Evolutionary conservation across 1,140 invertebrate genomes (phyloP).

Genomic region (Hylaeus anthracinus): DNA sequence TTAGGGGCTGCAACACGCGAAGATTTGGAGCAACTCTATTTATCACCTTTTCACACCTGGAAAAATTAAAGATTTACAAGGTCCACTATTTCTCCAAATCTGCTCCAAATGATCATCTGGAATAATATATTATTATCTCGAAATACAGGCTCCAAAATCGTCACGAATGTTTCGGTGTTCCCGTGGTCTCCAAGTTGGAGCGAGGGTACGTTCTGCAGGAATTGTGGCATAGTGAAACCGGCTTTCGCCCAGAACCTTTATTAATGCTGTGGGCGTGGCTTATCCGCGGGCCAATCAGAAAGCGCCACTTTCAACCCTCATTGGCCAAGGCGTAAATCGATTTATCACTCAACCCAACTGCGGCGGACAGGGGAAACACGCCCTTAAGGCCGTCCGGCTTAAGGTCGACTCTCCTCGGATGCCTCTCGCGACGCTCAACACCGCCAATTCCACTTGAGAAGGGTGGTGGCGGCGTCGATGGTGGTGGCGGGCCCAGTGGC

Average conservation of each 20-base stretch:
- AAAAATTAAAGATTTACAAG: no score
- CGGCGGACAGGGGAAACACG: constrained; percentile 63
- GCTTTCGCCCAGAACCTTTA: constrained; percentile 68
- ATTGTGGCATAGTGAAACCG: constrained; percentile 67
- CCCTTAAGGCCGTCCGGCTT: constrained; percentile 68
- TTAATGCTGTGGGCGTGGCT: constrained; percentile 77
- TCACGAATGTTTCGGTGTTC: not conserved
- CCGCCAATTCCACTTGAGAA: constrained; percentile 73
- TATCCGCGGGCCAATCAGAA: constrained; percentile 73
- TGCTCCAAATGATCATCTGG: no score
- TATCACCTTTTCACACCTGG: no score
- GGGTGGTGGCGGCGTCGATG: constrained; percentile 47
- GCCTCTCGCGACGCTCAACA: constrained; percentile 57
- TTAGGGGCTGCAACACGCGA: no score
- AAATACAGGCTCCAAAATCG: no score
- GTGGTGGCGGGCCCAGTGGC: constrained; percentile 41
- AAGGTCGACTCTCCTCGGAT: constrained; percentile 63
- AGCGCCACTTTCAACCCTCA: constrained; percentile 73
- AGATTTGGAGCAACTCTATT: no score
- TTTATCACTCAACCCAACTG: constrained; percentile 76
- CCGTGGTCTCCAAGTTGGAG: no score
- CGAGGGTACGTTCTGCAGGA: not conserved
- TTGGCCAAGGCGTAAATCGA: constrained; percentile 78
- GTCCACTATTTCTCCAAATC: no score
- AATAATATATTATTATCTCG: no score